Percentiles rank a stretch among this genome's conserved stretches.
Evolutionary conservation across 1,140 invertebrate genomes (phyloP).

Genomic region (Drosophila equinoxialis): DNA sequence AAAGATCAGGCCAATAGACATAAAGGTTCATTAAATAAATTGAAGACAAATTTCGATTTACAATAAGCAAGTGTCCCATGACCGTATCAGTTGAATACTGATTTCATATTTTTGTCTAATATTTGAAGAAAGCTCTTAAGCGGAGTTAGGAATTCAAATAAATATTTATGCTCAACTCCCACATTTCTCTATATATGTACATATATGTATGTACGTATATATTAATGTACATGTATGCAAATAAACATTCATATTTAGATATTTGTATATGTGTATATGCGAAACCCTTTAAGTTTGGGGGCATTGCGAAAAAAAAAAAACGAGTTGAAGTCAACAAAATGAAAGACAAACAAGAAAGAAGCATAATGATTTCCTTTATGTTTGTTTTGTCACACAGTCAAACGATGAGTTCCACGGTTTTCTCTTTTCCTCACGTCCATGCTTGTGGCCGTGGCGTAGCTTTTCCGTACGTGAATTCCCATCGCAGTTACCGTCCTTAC

Average conservation of each 20-base stretch:
- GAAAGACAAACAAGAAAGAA: conserved; percentile 57
- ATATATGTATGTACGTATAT: no score
- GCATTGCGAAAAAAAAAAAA: conserved; percentile 1
- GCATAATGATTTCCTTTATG: conserved; percentile 66
- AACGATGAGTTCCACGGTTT: background rate
- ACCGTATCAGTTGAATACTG: background rate
- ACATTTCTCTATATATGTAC: background rate
- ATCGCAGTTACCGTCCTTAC: background rate
- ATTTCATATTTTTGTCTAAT: background rate
- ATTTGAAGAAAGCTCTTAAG: background rate
- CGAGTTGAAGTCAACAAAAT: conserved; percentile 38
- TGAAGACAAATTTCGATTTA: background rate
- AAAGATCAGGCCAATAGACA: no score
- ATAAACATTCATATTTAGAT: background rate
- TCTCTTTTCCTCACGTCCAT: conserved; percentile 5
- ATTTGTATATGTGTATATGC: background rate
- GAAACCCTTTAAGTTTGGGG: conserved; percentile 19
- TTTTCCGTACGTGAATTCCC: conserved; percentile 3
- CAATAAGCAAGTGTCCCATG: background rate
- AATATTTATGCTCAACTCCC: background rate
- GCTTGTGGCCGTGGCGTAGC: background rate
- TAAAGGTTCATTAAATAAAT: no score
- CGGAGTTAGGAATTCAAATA: background rate
- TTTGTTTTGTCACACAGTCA: conserved; percentile 33
- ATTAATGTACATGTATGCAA: background rate